These are phyloP conservation scores for Lemur catta DNA, from an alignment of 2,797 vertebrate genomes.

Conservation along the genomic window DNA sequence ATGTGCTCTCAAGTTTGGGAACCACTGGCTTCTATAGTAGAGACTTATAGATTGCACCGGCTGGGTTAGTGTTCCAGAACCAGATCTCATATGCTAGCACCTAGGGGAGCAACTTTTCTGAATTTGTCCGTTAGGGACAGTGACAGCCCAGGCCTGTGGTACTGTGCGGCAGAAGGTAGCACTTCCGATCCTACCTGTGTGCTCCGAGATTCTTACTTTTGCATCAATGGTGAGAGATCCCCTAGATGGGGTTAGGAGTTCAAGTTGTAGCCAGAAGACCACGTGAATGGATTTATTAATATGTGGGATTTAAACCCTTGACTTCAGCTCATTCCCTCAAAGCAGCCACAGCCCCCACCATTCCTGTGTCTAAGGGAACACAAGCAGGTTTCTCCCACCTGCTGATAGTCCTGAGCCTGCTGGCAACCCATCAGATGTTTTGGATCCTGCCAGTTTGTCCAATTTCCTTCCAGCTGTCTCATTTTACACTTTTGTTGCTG, in stretches of 20 bases:
- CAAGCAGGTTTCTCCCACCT: neutral
- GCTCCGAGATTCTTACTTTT: neutral
- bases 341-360: neutral
- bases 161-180: neutral
- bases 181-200: neutral
- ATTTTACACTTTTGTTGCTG: slow-evolving; percentile 50
- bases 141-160: neutral
- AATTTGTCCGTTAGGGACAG: neutral
- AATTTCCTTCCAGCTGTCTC: slow-evolving; percentile 66
- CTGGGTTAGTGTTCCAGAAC: neutral
- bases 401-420: neutral
- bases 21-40: fast-evolving
- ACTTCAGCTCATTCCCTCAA: neutral
- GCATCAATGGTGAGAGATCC: neutral
- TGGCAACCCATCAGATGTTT: neutral
- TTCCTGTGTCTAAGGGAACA: neutral
- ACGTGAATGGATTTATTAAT: neutral
- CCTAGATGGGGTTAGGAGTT: neutral
- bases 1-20: neutral
- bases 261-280: neutral
- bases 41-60: fast-evolving
- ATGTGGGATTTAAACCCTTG: neutral
- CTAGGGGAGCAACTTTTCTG: neutral
- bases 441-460: slow-evolving; percentile 10
- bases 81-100: neutral